Conservation (phyloP, 2,797 vertebrate species). For the Tympanoctomys barrerae region DNA sequence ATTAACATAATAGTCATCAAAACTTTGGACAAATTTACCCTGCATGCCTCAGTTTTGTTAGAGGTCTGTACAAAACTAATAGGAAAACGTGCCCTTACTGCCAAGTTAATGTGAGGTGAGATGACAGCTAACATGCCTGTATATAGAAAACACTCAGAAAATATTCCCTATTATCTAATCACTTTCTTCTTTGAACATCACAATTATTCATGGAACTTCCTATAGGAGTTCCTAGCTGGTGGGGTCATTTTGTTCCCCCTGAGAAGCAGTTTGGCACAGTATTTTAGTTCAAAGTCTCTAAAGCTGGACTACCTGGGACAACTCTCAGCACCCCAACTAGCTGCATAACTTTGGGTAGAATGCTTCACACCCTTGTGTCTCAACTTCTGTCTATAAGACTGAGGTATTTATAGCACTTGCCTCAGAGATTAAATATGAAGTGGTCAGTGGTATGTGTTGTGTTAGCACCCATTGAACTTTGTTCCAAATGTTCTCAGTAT, state of each 20-base stretch:
- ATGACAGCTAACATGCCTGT: not conserved
- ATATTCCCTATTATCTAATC: not conserved
- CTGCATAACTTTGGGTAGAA: not conserved
- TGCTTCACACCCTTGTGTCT: not conserved
- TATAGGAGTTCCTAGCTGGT: not conserved
- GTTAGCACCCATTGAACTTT: not conserved
- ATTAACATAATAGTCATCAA: not conserved
- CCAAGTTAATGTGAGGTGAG: not conserved
- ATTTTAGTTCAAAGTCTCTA: not conserved
- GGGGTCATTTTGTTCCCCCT: not conserved
- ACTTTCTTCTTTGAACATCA: not conserved
- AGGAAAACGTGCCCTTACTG: not conserved
- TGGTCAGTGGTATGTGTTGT: not conserved
- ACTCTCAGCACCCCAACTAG: not conserved
- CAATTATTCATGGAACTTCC: not conserved
- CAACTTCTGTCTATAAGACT: not conserved
- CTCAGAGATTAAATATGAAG: conserved; percentile 7
- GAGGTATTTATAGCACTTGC: not conserved
- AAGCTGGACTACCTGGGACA: conserved; percentile 12
- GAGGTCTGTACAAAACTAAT: not conserved
- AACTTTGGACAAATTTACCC: not conserved
- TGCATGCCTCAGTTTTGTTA: not conserved
- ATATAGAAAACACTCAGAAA: not conserved
- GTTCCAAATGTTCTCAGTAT: conserved; percentile 15
- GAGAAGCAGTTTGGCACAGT: not conserved